Conservation (phyloP, 1,140 invertebrate genomes). For the Polypedilum pembai region DNA sequence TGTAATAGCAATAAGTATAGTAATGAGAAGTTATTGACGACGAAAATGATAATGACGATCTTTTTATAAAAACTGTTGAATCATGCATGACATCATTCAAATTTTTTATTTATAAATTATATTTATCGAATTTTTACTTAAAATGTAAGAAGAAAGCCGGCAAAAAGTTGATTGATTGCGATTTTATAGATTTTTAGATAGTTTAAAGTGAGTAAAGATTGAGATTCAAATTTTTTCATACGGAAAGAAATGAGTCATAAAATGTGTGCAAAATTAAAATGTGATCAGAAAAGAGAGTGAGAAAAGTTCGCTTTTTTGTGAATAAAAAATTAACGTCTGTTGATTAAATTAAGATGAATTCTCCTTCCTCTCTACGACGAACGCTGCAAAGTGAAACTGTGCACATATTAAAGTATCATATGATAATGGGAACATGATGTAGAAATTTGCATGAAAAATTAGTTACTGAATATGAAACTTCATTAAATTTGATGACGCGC, state of each 20-base stretch:
- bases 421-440: no score
- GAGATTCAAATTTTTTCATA: no score
- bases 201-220: no score
- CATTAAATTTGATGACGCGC: not conserved
- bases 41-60: not conserved
- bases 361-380: not conserved
- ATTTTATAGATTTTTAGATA: not conserved
- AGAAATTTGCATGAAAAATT: not conserved
- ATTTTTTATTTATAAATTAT: not conserved
- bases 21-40: not conserved
- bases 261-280: not conserved
- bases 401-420: not conserved
- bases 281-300: not conserved
- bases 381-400: not conserved
- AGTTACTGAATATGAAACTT: not conserved
- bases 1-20: no score
- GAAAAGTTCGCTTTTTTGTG: not conserved
- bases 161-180: slow-evolving; percentile 4
- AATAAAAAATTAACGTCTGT: not conserved
- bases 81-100: not conserved
- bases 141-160: not conserved
- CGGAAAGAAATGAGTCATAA: not conserved
- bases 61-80: slow-evolving; percentile 2
- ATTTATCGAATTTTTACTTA: not conserved
- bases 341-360: not conserved